Base-by-base conservation (phyloP, 1,140 invertebrate genomes). In the Aethina tumida region DNA sequence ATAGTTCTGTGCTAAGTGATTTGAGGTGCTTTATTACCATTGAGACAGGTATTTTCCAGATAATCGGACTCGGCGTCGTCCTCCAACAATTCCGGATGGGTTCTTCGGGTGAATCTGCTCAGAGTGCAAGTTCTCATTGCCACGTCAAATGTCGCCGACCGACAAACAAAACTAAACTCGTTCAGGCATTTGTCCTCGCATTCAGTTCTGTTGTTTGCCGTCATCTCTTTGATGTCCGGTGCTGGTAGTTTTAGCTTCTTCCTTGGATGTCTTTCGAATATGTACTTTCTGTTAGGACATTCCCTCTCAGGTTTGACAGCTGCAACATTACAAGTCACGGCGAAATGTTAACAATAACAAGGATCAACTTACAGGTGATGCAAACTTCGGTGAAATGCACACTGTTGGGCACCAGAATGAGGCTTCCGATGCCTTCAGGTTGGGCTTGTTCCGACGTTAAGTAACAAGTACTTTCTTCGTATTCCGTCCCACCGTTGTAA, bases 321-420 rank as follows among this genome's bases (percentile, higher is more conserved):
- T 90, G 49, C 9, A 67, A 64, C 16, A 51, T 3, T 31, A 42
- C 9, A 25, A 36, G 8, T 12, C 5, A 16, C 2, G 2, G 28
- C 13, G 12, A 6, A 29, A 29, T 29, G 28, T 29, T 13, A 6
- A 7, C n/a, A n/a, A n/a, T n/a, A n/a, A n/a, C n/a, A n/a, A n/a
- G n/a, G n/a, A n/a, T n/a, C n/a, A n/a, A n/a, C 82, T 79, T 66
- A 92, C 89, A 88, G 19, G 82, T 77, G 10, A 91, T 69, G 58
- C 89, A 93, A 18, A 91, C 79, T 74, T 92, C 86, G 10, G 83
- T 84, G 53, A 90, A 91, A 59, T 91, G 86, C 4, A 89, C 78
- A 55, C 83, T 84, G 48, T 89, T 84, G 2, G 84, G 84, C 4
- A 87, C 81, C 32, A 86, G 70, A 69, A 90, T 84, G 1, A 91